phyloP scores from a whole-genome alignment of 2,888 invertebrate genomes.

The Pollenia griseotomentosa region DNA sequence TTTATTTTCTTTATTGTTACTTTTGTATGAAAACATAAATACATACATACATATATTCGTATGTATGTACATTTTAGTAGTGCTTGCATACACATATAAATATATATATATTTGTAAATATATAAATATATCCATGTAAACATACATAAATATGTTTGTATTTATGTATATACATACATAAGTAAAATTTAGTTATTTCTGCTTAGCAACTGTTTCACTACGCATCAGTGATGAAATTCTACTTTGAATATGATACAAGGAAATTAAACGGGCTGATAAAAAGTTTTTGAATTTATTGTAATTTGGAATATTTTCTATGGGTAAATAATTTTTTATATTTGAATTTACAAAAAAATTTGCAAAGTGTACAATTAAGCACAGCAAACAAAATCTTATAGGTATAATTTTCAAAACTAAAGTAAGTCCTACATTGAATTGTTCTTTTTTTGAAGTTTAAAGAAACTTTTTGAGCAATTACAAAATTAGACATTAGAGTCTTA shows the following conservation, averaged over 20 bases:
- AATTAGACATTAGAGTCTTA: too few species aligned
- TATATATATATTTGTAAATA: not conserved
- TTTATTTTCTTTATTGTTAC: too few species aligned
- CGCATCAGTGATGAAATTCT: slow-evolving; percentile 10
- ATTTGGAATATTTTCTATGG: too few species aligned
- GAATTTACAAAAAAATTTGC: too few species aligned
- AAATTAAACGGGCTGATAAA: not conserved
- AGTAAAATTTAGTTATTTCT: not conserved
- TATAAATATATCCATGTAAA: not conserved
- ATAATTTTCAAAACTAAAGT: too few species aligned
- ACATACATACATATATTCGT: not conserved
- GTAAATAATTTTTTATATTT: too few species aligned
- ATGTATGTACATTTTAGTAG: not conserved
- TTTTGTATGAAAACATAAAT: too few species aligned
- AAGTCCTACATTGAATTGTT: too few species aligned
- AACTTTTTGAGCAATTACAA: too few species aligned
- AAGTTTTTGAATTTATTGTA: not conserved
- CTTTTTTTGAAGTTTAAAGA: too few species aligned
- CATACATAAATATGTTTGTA: not conserved
- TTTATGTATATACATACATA: not conserved
- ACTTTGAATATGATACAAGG: not conserved
- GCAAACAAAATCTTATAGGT: too few species aligned
- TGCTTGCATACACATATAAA: not conserved
- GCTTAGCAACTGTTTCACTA: slow-evolving; percentile 16
- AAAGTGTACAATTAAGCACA: too few species aligned